phyloP scores from a whole-genome alignment of 2,797 vertebrate species.

The Trachops cirrhosus region DNA sequence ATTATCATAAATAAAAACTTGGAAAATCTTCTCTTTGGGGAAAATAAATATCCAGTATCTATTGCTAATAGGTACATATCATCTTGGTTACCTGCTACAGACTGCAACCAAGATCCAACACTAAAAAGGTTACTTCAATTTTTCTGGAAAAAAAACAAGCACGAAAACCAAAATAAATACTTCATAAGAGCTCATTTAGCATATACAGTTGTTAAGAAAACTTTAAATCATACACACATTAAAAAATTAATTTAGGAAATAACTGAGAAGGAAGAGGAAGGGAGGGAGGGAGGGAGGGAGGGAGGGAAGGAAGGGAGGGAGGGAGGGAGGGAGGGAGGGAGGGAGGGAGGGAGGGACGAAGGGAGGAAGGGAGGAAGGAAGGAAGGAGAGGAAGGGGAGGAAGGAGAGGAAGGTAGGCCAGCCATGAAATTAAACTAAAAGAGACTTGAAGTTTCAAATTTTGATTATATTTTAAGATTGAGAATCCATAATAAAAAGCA shows the following conservation, averaged over 20 bases:
- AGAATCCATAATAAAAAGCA: neutral
- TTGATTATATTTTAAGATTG: slow-evolving; percentile 18
- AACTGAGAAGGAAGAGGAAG: neutral
- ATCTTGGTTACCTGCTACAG: neutral
- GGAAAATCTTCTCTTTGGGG: neutral
- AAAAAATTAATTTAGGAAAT: neutral
- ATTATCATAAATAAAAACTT: neutral
- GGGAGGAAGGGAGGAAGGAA: neutral
- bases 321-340: neutral
- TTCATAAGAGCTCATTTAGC: neutral
- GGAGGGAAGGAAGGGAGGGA: too few relatives aligned
- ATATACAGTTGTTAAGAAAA: neutral
- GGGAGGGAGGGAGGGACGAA: too few relatives aligned
- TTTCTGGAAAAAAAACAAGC: neutral
- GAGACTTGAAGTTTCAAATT: neutral
- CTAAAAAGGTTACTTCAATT: slow-evolving; percentile 10
- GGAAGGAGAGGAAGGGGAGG: too few relatives aligned
- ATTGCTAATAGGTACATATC: neutral
- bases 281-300: too few relatives aligned
- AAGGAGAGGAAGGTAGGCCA: neutral
- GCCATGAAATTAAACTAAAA: neutral
- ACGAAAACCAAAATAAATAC: neutral
- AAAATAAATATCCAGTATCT: neutral
- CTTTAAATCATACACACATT: neutral
- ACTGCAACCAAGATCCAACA: neutral